Evolutionary conservation across 2,888 invertebrate genomes (phyloP).

Genomic region (Hipparchia sbordonii): DNA sequence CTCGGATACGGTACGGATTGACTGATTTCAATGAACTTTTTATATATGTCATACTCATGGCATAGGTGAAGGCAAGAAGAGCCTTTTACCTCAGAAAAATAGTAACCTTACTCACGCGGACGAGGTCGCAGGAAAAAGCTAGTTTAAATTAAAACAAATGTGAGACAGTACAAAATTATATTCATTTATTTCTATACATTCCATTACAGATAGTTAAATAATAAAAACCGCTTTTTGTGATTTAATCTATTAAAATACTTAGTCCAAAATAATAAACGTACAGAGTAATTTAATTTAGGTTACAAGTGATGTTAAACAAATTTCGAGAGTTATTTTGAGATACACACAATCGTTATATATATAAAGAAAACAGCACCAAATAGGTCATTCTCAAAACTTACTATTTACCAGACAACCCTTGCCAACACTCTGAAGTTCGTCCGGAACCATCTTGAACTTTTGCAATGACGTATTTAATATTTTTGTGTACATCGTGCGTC

Average conservation of each 20-base stretch:
- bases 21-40: no score
- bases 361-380: conserved; percentile 23
- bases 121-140: no score
- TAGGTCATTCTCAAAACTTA: conserved; percentile 17
- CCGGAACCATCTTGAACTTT: conserved; percentile 11
- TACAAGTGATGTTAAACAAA: neutral
- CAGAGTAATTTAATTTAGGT: neutral
- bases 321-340: neutral
- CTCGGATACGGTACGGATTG: no score
- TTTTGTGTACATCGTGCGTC: conserved; percentile 35
- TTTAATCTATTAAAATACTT: neutral
- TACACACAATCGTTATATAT: conserved; percentile 3
- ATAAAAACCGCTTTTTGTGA: neutral
- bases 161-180: no score
- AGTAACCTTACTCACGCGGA: no score
- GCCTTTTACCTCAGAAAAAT: no score
- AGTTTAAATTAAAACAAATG: no score
- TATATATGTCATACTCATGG: no score
- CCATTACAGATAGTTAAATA: no score
- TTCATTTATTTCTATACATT: no score
- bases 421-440: conserved; percentile 32
- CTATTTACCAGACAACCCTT: conserved; percentile 18
- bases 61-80: no score
- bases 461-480: conserved; percentile 31
- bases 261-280: neutral